Evolutionary conservation across 1,140 invertebrate genomes (phyloP).

Genomic region (Cotesia typhae): DNA sequence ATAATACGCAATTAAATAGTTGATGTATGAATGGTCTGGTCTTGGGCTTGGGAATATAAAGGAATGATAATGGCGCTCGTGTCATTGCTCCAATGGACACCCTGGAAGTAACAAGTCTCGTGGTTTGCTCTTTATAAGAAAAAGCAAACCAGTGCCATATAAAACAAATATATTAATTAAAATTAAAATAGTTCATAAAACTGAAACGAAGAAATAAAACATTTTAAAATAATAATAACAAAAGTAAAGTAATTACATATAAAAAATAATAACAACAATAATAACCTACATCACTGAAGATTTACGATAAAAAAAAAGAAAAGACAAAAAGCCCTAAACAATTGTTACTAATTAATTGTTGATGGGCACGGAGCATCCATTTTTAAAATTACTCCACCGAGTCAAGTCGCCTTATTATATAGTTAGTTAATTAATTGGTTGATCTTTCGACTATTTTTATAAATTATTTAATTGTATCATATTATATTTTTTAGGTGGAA

Average conservation of each 20-base stretch:
- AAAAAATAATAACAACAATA: not conserved
- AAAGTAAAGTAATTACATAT: too few relatives aligned
- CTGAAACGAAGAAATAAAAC: not conserved
- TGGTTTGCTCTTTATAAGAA: not conserved
- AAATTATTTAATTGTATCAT: not conserved
- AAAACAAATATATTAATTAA: not conserved
- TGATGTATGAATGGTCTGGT: too few relatives aligned
- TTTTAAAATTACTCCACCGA: too few relatives aligned
- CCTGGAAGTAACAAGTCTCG: constrained; percentile 1
- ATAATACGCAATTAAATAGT: too few relatives aligned
- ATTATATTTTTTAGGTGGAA: too few relatives aligned
- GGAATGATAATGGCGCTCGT: constrained; percentile 9
- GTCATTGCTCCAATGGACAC: constrained; percentile 14
- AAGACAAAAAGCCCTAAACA: too few relatives aligned
- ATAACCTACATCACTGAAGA: not conserved
- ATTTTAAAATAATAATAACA: not conserved
- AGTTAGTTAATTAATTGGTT: too few relatives aligned
- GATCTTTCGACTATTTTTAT: not conserved
- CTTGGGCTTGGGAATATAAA: too few relatives aligned
- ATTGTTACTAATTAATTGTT: too few relatives aligned
- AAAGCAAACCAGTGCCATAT: constrained; percentile 7
- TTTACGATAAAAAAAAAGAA: too few relatives aligned
- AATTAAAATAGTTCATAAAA: not conserved
- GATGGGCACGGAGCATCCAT: too few relatives aligned
- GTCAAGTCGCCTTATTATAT: too few relatives aligned